Evolutionary conservation across 1,140 invertebrate genomes (phyloP).

Genomic region (Atta texana): DNA sequence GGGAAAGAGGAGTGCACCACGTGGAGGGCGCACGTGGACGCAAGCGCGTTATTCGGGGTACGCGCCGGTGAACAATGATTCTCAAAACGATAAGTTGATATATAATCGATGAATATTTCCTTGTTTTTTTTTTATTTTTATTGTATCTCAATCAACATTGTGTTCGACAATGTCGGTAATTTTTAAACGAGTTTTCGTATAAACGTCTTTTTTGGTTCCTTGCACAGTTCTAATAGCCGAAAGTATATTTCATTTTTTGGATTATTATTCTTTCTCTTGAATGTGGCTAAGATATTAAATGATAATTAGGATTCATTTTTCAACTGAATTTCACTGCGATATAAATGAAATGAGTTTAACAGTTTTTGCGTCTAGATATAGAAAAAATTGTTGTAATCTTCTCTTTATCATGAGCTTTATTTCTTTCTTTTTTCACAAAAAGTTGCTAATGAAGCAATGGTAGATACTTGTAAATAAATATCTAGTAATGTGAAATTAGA

Average conservation of each 20-base stretch:
- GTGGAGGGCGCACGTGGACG: constrained; percentile 20
- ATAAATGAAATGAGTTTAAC: neutral
- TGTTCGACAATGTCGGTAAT: neutral
- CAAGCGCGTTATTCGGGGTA: constrained; percentile 37
- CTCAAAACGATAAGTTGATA: neutral
- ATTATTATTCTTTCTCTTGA: neutral
- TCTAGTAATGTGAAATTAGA: neutral
- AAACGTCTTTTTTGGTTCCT: neutral
- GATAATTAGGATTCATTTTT: neutral
- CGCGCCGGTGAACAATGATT: constrained; percentile 25
- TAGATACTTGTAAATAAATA: neutral
- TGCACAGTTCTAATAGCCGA: neutral
- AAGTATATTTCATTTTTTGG: neutral
- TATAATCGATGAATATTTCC: constrained; percentile 4
- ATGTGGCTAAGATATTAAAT: neutral
- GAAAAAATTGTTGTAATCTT: neutral
- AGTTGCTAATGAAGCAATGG: neutral
- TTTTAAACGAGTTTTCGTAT: neutral
- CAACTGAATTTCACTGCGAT: neutral
- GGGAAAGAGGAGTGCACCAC: neutral
- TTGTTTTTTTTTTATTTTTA: neutral
- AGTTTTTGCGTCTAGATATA: neutral
- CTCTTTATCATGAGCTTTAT: neutral
- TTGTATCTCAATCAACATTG: neutral
- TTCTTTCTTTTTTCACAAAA: neutral